These are phyloP conservation scores for Zophobas atratus DNA, from an alignment of 1,140 invertebrate genomes.

Conservation along the genomic window DNA sequence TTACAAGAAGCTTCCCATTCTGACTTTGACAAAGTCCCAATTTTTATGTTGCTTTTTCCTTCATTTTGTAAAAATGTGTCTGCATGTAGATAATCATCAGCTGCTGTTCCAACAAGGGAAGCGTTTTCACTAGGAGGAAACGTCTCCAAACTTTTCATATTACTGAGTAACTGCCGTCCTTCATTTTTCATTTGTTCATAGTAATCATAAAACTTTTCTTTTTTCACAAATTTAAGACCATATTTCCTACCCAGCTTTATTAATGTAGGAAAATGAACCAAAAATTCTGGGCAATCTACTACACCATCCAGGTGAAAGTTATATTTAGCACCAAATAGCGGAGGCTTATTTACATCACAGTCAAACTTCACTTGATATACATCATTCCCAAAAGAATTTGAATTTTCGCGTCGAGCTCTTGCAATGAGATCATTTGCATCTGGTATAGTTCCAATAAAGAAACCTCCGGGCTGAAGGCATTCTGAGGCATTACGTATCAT, in stretches of 20 bases:
- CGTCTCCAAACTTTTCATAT: slow-evolving; percentile 83
- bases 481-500: slow-evolving; percentile 96
- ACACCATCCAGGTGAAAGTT: slow-evolving; percentile 96
- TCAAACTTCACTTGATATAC: slow-evolving; percentile 88
- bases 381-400: slow-evolving; percentile 87
- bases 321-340: slow-evolving; percentile 97
- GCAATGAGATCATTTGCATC: slow-evolving; percentile 92
- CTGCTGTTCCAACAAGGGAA: slow-evolving; percentile 72
- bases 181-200: slow-evolving; percentile 79
- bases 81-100: slow-evolving; percentile 83
- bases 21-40: slow-evolving; percentile 88
- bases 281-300: slow-evolving; percentile 98
- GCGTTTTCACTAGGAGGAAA: slow-evolving; percentile 75
- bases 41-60: slow-evolving; percentile 67
- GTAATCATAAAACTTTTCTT: slow-evolving; percentile 86
- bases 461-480: slow-evolving; percentile 89
- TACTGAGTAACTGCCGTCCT: slow-evolving; percentile 77
- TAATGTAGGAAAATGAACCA: slow-evolving; percentile 93
- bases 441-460: slow-evolving; percentile 97
- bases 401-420: slow-evolving; percentile 71
- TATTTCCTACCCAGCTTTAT: slow-evolving; percentile 86
- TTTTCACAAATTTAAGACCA: slow-evolving; percentile 84
- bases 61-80: slow-evolving; percentile 72
- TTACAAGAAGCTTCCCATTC: slow-evolving; percentile 96
- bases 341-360: slow-evolving; percentile 79